phyloP scores from a whole-genome alignment of 2,113 vertebrate species.

The Elachura formosa region DNA sequence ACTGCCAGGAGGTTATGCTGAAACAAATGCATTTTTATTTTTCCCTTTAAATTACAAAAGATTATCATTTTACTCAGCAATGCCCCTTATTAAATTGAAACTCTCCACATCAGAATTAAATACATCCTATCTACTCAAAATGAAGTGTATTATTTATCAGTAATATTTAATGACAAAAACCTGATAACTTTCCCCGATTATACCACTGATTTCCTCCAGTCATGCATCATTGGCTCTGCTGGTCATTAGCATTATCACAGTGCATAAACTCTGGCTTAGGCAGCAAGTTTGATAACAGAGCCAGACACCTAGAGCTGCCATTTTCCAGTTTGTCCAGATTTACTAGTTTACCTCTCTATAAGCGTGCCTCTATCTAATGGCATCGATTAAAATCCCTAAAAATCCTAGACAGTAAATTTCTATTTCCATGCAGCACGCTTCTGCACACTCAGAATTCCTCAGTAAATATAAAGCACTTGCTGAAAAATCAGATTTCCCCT shows the following conservation, averaged over 20 bases:
- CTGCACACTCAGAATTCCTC: constrained; percentile 10
- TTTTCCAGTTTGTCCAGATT: constrained; percentile 70
- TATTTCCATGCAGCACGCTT: constrained; percentile 28
- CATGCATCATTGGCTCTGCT: constrained; percentile 67
- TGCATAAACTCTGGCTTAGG: constrained; percentile 74
- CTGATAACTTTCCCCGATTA: constrained; percentile 74
- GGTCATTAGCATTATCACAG: constrained; percentile 77
- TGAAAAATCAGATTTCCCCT: constrained; percentile 24
- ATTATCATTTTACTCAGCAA: constrained; percentile 71
- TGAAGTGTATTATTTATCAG: constrained; percentile 78
- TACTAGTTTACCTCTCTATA: constrained; percentile 48
- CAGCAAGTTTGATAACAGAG: constrained; percentile 75
- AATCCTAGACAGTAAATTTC: constrained; percentile 58
- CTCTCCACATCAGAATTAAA: constrained; percentile 75
- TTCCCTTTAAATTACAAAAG: constrained; percentile 70
- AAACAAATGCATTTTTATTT: constrained; percentile 66
- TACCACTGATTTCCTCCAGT: constrained; percentile 73
- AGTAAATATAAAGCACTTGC: constrained; percentile 35
- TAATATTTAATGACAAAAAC: constrained; percentile 80
- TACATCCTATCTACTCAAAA: constrained; percentile 70
- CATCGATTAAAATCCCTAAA: constrained; percentile 62
- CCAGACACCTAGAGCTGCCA: constrained; percentile 56
- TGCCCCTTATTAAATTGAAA: constrained; percentile 69
- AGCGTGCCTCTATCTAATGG: constrained; percentile 40
- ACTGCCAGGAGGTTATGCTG: not conserved